Percentiles rank a stretch among this genome's conserved stretches.
These are phyloP conservation scores for Orestias chungarensis DNA, from an alignment of 2,797 vertebrate genomes.

Conservation along the genomic window DNA sequence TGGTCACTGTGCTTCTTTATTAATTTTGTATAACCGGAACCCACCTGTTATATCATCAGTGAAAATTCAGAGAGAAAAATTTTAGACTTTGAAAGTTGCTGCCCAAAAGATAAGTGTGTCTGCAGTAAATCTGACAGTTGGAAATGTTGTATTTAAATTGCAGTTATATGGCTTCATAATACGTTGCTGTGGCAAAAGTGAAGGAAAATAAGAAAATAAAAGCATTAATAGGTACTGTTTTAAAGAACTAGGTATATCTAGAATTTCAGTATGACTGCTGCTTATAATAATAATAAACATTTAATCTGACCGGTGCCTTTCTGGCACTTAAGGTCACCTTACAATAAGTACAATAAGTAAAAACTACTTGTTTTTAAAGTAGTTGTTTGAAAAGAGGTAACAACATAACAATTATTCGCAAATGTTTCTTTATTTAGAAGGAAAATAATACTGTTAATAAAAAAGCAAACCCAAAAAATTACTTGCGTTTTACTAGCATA, in stretches of 20 bases:
- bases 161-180: neutral
- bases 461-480: too few relatives aligned
- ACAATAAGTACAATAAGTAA: too few relatives aligned
- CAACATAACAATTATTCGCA: too few relatives aligned
- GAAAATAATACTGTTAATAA: too few relatives aligned
- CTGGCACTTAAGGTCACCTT: too few relatives aligned
- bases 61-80: slow-evolving; percentile 9
- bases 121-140: neutral
- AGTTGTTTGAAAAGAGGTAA: too few relatives aligned
- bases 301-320: too few relatives aligned
- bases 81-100: too few relatives aligned
- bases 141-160: neutral
- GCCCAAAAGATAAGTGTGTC: neutral
- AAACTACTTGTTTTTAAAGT: too few relatives aligned
- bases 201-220: neutral
- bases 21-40: slow-evolving; percentile 23
- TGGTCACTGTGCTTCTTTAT: slow-evolving; percentile 46
- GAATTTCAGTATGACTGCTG: too few relatives aligned
- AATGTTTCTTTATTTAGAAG: too few relatives aligned
- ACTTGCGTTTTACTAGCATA: neutral
- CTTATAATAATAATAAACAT: too few relatives aligned
- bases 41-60: slow-evolving; percentile 15
- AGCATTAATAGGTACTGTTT: neutral
- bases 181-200: neutral
- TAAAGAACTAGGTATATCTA: neutral